Evolutionary conservation across 2,113 vertebrate species (phyloP).

Genomic region (Ptyas mucosa): DNA sequence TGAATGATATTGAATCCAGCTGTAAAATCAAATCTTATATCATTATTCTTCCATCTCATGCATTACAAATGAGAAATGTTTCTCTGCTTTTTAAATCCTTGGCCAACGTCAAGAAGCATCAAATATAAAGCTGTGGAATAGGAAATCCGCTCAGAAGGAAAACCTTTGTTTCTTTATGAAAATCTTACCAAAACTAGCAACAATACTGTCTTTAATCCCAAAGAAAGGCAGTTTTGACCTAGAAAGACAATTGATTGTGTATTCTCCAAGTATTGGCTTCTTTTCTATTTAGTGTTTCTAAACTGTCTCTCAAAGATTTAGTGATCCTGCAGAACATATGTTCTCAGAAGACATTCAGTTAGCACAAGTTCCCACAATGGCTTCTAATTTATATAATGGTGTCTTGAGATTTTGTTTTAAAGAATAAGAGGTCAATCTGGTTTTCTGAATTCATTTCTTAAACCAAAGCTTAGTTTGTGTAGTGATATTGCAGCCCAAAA

Average conservation of each 20-base stretch:
- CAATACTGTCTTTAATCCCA: neutral
- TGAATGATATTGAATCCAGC: neutral
- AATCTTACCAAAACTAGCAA: neutral
- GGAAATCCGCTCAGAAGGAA: neutral
- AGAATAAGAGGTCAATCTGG: neutral
- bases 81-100: neutral
- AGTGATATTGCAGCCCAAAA: neutral
- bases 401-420: neutral
- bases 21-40: slow-evolving; percentile 11
- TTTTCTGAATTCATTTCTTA: neutral
- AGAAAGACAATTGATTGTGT: neutral
- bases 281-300: neutral
- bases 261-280: neutral
- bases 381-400: neutral
- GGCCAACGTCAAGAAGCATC: neutral
- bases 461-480: neutral
- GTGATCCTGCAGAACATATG: neutral
- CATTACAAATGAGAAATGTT: slow-evolving; percentile 20
- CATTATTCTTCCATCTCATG: neutral
- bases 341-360: neutral
- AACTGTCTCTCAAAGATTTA: neutral
- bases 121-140: neutral
- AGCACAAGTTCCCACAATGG: neutral
- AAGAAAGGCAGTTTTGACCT: neutral
- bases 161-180: neutral